Percentiles rank a stretch among this genome's conserved stretches.
Evolutionary conservation across 2,113 vertebrate genomes (phyloP).

Genomic region (Geococcyx californianus): DNA sequence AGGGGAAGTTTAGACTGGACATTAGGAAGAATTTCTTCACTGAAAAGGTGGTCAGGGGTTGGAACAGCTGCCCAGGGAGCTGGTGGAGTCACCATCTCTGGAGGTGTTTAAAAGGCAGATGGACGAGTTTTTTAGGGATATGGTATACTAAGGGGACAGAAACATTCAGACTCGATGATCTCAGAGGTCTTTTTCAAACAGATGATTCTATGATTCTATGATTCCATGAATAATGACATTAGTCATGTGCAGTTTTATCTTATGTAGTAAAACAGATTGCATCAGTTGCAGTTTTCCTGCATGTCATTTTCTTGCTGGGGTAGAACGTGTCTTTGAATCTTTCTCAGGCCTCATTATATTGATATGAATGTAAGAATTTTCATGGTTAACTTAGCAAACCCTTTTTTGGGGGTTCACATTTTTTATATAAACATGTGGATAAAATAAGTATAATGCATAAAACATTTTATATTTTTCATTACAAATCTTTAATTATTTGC

Average conservation of each 20-base stretch:
- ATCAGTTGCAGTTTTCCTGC: neutral
- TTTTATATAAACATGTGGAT: neutral
- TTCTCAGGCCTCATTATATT: neutral
- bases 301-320: neutral
- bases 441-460: neutral
- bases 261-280: neutral
- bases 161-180: no score
- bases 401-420: neutral
- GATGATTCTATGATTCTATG: no score
- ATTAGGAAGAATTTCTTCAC: no score
- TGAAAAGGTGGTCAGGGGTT: no score
- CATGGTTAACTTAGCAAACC: neutral
- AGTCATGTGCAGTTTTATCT: neutral
- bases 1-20: no score
- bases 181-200: no score
- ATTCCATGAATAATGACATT: no score
- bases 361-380: neutral
- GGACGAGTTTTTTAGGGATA: no score
- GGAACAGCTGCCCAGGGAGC: no score
- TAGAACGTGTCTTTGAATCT: neutral
- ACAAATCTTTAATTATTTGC: neutral
- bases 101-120: no score
- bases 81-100: no score
- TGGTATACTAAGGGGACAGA: no score
- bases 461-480: neutral